Percentiles rank a stretch among this genome's conserved stretches.
These are phyloP conservation scores for Cephalopholis sonnerati DNA, from an alignment of 2,113 vertebrate genomes.

Conservation along the genomic window DNA sequence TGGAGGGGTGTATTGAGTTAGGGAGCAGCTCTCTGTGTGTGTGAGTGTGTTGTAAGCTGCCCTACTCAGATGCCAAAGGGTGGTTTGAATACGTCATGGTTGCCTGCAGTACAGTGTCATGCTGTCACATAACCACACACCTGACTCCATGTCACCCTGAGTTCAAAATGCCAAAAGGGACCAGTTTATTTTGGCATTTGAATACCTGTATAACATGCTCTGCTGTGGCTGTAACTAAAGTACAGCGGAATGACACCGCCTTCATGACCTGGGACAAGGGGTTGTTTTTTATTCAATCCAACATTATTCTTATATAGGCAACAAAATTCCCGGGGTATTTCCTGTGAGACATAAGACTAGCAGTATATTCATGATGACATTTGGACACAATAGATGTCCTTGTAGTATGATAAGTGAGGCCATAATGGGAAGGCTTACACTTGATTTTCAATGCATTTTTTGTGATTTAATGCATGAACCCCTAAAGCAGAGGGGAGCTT, in stretches of 20 bases:
- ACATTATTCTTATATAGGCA: background rate
- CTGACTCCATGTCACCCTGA: conserved; percentile 14
- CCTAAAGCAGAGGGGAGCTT: background rate
- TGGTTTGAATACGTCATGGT: conserved; percentile 36
- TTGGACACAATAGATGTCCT: conserved; percentile 23
- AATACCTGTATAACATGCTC: background rate
- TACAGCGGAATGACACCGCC: background rate
- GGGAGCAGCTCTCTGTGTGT: conserved; percentile 14
- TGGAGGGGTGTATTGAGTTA: conserved; percentile 4
- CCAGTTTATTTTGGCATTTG: background rate
- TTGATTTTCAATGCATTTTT: conserved; percentile 29
- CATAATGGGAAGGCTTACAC: background rate
- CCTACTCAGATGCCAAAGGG: conserved; percentile 17
- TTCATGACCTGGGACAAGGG: background rate
- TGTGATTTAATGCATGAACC: background rate
- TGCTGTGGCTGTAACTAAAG: background rate
- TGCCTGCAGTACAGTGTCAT: conserved; percentile 13
- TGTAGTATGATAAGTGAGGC: background rate
- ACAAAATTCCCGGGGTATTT: conserved; percentile 7
- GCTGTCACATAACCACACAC: conserved; percentile 29
- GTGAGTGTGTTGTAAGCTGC: conserved; percentile 20
- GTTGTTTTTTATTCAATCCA: background rate
- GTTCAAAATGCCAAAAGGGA: conserved; percentile 35
- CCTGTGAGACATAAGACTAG: background rate
- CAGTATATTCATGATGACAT: background rate